Evolutionary conservation across 53 echinoderm and acorn worm species (phyloP).

Genomic region (Stichopus horrens): DNA sequence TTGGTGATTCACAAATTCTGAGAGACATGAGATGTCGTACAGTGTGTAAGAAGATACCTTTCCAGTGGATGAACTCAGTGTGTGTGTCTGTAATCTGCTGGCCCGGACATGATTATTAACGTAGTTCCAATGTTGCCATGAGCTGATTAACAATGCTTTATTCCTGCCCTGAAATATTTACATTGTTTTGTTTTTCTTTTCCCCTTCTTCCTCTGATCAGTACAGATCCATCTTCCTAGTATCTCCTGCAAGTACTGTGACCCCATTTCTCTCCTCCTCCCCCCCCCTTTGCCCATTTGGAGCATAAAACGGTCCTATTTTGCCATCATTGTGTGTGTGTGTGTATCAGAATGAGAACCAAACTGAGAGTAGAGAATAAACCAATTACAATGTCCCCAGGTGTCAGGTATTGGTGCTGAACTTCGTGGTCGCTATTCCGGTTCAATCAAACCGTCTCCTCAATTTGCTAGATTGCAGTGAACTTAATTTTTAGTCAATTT

Average conservation of each 20-base stretch:
- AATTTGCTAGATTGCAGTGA: slow-evolving; percentile 5
- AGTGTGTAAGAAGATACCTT: too few species aligned
- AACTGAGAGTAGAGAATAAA: background rate
- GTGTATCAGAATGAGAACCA: background rate
- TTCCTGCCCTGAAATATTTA: too few species aligned
- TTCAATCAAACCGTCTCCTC: background rate
- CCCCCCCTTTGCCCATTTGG: background rate
- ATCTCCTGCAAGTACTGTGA: background rate
- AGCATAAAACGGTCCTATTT: background rate
- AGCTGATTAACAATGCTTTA: too few species aligned
- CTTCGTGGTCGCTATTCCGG: background rate
- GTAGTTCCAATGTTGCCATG: too few species aligned
- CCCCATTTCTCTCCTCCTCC: background rate
- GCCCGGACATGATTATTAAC: too few species aligned
- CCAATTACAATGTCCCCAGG: background rate
- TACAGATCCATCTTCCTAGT: too few species aligned
- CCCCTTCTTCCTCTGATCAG: too few species aligned
- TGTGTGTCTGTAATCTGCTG: too few species aligned
- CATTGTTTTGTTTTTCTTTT: too few species aligned
- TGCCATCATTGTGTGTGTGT: background rate
- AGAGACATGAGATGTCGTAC: too few species aligned
- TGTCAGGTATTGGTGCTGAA: background rate
- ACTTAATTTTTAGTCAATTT: slow-evolving; percentile 19
- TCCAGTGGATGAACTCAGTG: too few species aligned
- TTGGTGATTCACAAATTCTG: too few species aligned